These are phyloP conservation scores for Azorinus chamasolen DNA, from an alignment of 2,888 invertebrate genomes.

Conservation along the genomic window DNA sequence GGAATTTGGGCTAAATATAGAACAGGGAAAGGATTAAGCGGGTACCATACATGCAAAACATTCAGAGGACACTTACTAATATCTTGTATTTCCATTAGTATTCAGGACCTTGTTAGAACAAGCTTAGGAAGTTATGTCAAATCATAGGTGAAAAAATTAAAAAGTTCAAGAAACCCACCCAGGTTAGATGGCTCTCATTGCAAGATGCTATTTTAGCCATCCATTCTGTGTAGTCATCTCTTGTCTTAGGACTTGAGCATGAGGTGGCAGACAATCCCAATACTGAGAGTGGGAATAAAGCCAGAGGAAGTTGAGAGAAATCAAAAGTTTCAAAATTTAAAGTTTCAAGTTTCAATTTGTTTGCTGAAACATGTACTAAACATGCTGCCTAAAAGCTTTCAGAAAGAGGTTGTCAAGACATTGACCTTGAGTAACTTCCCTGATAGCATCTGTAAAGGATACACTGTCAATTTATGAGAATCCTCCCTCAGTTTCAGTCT, in stretches of 20 bases:
- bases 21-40: too few species aligned
- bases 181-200: conserved; percentile 46
- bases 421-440: conserved; percentile 15
- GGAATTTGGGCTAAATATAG: too few species aligned
- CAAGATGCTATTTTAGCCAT: conserved; percentile 33
- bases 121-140: conserved; percentile 31
- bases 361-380: conserved; percentile 30
- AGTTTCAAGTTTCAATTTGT: conserved; percentile 26
- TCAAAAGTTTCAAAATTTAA: conserved; percentile 44
- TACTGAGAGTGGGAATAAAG: conserved; percentile 35
- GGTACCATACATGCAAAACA: conserved; percentile 24
- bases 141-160: conserved; percentile 37
- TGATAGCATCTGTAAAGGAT: conserved; percentile 12
- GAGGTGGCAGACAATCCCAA: conserved; percentile 26
- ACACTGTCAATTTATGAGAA: conserved; percentile 2
- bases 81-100: conserved; percentile 44
- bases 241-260: conserved; percentile 41
- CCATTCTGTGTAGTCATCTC: conserved; percentile 21
- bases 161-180: conserved; percentile 45
- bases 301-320: conserved; percentile 28
- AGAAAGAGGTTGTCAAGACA: conserved; percentile 28
- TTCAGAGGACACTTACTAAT: conserved; percentile 19
- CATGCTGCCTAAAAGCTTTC: conserved; percentile 24
- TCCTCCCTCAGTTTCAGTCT: neutral
- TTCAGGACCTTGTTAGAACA: conserved; percentile 48